Conservation (phyloP, 2,113 vertebrate genomes). For the Brachionichthys hirsutus region DNA sequence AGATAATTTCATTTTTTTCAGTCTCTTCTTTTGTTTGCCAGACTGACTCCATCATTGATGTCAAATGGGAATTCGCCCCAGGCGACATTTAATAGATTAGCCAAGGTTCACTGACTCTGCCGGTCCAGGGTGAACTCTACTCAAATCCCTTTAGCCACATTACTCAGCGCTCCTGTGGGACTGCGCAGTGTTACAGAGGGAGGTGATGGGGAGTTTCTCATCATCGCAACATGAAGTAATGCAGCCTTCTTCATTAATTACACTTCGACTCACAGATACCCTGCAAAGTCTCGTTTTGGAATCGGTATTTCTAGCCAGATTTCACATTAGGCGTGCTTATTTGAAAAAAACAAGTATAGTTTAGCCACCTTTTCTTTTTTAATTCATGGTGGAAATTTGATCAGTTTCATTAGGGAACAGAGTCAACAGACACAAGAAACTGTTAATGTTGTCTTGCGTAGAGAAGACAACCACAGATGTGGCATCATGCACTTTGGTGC, state of each 20-base stretch:
- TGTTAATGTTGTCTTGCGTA: no score
- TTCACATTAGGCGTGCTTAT: no score
- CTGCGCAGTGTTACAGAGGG: not conserved
- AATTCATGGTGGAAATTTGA: no score
- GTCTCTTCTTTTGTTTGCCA: constrained; percentile 12
- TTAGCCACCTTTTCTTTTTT: no score
- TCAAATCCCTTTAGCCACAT: constrained; percentile 37
- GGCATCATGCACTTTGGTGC: no score
- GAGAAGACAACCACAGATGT: no score
- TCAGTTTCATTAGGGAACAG: no score
- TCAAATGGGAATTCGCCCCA: constrained; percentile 12
- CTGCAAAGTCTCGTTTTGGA: not conserved
- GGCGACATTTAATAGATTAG: constrained; percentile 10
- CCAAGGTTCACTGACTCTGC: not conserved
- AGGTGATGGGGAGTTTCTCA: constrained; percentile 3
- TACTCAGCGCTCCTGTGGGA: constrained; percentile 31
- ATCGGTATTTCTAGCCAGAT: no score
- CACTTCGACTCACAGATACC: not conserved
- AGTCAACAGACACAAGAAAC: no score
- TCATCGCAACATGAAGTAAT: constrained; percentile 7
- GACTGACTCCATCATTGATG: constrained; percentile 37
- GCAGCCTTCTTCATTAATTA: not conserved
- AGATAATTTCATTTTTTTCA: constrained; percentile 36
- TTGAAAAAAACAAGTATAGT: no score
- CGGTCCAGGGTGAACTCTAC: constrained; percentile 9